Conservation (phyloP, 2,888 invertebrate species). For the Microctonus brassicae region DNA sequence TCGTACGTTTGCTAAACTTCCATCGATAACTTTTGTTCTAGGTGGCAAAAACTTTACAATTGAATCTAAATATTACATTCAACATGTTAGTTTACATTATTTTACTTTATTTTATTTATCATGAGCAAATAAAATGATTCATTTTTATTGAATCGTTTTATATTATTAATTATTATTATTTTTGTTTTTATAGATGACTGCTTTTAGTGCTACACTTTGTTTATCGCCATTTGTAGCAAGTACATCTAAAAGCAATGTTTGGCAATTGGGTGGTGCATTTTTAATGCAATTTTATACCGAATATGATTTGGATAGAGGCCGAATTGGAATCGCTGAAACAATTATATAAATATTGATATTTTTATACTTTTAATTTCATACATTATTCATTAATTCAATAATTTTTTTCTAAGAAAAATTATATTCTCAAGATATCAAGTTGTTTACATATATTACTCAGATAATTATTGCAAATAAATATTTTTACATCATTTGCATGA, state of each 20-base stretch:
- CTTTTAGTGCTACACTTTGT: slow-evolving; percentile 64
- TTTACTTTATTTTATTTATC: neutral
- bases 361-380: too few species aligned
- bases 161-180: neutral
- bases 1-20: slow-evolving; percentile 73
- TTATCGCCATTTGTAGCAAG: slow-evolving; percentile 68
- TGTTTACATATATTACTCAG: too few species aligned
- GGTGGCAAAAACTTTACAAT: slow-evolving; percentile 74
- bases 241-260: slow-evolving; percentile 52
- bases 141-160: slow-evolving; percentile 16
- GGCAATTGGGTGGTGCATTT: slow-evolving; percentile 71
- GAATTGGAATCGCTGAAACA: slow-evolving; percentile 69
- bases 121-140: neutral
- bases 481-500: too few species aligned
- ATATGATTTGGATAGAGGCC: slow-evolving; percentile 66
- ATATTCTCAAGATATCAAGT: too few species aligned
- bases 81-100: slow-evolving; percentile 61
- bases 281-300: slow-evolving; percentile 71
- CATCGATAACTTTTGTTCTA: slow-evolving; percentile 74
- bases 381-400: too few species aligned
- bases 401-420: too few species aligned
- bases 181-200: slow-evolving; percentile 66
- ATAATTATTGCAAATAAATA: too few species aligned
- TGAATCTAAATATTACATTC: slow-evolving; percentile 75
- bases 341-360: too few species aligned